phyloP scores from a whole-genome alignment of 2,797 vertebrate species.

The Octomys mimax region DNA sequence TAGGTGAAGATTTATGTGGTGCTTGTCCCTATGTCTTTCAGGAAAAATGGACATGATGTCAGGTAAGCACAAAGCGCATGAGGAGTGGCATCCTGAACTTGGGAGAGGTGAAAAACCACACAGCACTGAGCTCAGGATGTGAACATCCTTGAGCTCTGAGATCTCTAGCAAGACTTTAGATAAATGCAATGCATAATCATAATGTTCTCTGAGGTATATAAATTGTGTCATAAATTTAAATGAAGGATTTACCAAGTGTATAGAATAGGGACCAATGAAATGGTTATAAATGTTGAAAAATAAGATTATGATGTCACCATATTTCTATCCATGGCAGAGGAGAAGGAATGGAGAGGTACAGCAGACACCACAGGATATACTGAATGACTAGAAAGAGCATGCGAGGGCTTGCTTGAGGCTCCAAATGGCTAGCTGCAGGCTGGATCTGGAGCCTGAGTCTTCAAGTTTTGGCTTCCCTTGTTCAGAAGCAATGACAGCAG shows the following conservation, averaged over 20 bases:
- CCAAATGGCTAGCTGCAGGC: background rate
- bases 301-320: background rate
- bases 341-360: background rate
- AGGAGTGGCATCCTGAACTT: background rate
- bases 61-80: background rate
- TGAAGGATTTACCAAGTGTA: background rate
- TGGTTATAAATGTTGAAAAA: background rate
- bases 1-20: background rate
- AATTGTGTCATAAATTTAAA: background rate
- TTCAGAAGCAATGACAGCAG: background rate
- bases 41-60: background rate
- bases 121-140: background rate
- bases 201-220: background rate
- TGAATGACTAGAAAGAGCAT: background rate
- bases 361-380: background rate
- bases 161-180: constrained; percentile 9
- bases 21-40: background rate
- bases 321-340: background rate
- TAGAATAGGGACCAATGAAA: background rate
- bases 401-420: background rate
- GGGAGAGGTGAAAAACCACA: background rate
- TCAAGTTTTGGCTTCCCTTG: background rate
- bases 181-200: background rate
- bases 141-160: background rate
- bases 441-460: background rate